Conservation (phyloP, 2,888 invertebrate genomes). For the Miltochrista miniata region DNA sequence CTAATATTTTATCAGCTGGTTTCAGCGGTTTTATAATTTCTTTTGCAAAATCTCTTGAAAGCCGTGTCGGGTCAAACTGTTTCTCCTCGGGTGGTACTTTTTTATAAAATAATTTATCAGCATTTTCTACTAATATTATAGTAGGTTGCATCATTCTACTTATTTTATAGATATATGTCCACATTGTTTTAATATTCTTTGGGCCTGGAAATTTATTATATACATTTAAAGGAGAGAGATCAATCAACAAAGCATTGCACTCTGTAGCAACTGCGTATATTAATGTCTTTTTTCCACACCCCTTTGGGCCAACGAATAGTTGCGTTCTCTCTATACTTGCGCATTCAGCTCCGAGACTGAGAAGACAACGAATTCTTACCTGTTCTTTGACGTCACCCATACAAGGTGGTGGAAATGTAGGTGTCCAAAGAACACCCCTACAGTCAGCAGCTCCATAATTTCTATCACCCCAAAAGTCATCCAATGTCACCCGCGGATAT, state of each 20-base stretch:
- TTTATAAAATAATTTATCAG: conserved; percentile 87
- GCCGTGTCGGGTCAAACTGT: conserved; percentile 86
- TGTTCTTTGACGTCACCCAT: conserved; percentile 85
- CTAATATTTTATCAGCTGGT: conserved; percentile 85
- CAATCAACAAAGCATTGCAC: conserved; percentile 89
- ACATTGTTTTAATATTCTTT: conserved; percentile 86
- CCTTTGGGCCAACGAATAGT: conserved; percentile 87
- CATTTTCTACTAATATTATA: conserved; percentile 87
- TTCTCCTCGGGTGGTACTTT: conserved; percentile 86
- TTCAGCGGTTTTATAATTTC: conserved; percentile 87
- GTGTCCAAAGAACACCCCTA: conserved; percentile 68
- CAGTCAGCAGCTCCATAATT: conserved; percentile 84
- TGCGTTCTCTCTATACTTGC: conserved; percentile 81
- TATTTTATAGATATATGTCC: conserved; percentile 86
- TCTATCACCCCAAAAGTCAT: conserved; percentile 88
- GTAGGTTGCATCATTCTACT: conserved; percentile 88
- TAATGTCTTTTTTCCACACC: conserved; percentile 88
- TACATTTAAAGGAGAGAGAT: conserved; percentile 87
- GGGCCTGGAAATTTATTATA: conserved; percentile 87
- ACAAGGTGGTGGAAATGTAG: conserved; percentile 76
- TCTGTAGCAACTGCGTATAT: conserved; percentile 90
- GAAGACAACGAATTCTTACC: conserved; percentile 84
- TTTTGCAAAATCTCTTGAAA: conserved; percentile 87
- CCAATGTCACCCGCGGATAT: conserved; percentile 83
- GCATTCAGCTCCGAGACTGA: conserved; percentile 79